Conservation (phyloP, 2,797 vertebrate genomes). For the Onychomys leucogaster region DNA sequence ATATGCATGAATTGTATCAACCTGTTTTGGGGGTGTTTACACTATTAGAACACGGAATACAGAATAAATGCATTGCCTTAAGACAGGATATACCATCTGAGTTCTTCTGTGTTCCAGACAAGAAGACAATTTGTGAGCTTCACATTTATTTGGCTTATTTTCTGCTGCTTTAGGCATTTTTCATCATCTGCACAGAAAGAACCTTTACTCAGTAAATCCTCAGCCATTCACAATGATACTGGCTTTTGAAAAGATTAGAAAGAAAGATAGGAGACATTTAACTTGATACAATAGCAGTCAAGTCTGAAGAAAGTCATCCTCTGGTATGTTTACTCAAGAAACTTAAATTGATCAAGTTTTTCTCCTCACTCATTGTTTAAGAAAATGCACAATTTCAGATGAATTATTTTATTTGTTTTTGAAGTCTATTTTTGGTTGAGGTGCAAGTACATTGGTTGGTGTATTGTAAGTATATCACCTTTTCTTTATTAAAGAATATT, state of each 20-base stretch:
- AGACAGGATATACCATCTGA: neutral
- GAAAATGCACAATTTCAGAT: neutral
- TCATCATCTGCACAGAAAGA: slow-evolving; percentile 29
- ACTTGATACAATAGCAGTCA: neutral
- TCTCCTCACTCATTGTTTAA: neutral
- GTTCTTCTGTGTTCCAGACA: neutral
- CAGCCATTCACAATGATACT: slow-evolving; percentile 33
- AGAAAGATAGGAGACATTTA: slow-evolving; percentile 44
- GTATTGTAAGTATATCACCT: neutral
- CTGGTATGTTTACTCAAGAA: neutral
- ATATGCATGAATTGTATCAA: neutral
- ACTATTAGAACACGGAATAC: neutral
- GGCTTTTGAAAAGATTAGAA: slow-evolving; percentile 27
- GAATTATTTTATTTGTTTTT: neutral
- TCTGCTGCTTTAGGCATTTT: slow-evolving; percentile 44
- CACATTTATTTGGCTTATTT: slow-evolving; percentile 51
- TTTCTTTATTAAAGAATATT: neutral
- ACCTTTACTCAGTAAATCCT: slow-evolving; percentile 43
- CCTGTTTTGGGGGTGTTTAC: neutral
- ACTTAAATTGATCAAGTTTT: neutral
- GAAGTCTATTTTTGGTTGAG: neutral
- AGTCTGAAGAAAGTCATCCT: slow-evolving; percentile 22
- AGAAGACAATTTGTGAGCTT: neutral
- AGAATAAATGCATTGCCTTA: neutral
- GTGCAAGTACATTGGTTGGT: too few relatives aligned